phyloP scores from a whole-genome alignment of 2,113 vertebrate genomes.

The Heloderma charlesbogerti region DNA sequence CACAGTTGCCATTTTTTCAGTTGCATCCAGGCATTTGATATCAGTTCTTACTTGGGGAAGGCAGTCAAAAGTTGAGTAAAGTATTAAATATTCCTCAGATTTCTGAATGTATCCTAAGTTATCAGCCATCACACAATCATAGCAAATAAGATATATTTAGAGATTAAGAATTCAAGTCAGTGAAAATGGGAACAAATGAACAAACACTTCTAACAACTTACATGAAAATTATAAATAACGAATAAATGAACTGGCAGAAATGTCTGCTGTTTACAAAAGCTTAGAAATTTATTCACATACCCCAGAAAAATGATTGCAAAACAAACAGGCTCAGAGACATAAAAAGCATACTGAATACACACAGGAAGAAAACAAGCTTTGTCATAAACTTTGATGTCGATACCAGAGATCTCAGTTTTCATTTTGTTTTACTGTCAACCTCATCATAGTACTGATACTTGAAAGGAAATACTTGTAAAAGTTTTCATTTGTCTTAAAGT shows the following conservation, averaged over 20 bases:
- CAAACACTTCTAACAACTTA: neutral
- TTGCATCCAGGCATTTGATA: neutral
- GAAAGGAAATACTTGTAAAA: neutral
- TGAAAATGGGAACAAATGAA: neutral
- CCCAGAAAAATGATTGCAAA: slow-evolving; percentile 19
- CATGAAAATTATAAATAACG: neutral
- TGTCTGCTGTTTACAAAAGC: neutral
- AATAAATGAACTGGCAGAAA: slow-evolving; percentile 4
- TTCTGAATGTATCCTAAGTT: neutral
- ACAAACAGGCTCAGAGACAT: neutral
- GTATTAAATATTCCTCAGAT: neutral
- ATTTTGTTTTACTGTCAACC: slow-evolving; percentile 20
- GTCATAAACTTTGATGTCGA: slow-evolving; percentile 17
- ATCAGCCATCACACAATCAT: neutral
- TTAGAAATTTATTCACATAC: neutral
- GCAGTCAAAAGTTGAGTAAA: neutral
- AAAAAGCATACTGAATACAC: fast-evolving
- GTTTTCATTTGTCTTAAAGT: slow-evolving; percentile 9
- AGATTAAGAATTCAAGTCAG: neutral
- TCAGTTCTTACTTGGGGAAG: neutral
- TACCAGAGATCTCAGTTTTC: slow-evolving; percentile 16
- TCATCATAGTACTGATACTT: slow-evolving; percentile 21
- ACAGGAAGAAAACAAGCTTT: neutral
- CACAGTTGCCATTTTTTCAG: neutral
- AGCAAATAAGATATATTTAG: neutral